Base-by-base conservation (phyloP, 2,797 vertebrate species). In the Toxotes lorentzi region DNA sequence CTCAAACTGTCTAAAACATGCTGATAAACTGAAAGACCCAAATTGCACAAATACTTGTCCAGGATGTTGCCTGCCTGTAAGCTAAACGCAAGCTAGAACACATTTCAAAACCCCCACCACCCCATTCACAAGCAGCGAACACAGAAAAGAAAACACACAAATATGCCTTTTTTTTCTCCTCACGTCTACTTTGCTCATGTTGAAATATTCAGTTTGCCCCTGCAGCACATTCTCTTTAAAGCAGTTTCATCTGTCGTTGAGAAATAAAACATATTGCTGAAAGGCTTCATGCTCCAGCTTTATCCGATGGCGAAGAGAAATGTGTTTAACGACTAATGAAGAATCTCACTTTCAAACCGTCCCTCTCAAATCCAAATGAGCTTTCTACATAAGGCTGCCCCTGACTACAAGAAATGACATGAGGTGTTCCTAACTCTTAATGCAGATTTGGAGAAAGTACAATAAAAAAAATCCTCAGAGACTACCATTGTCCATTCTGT, bases 121-220 rank as follows among this genome's bases (percentile, higher is more conserved):
- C 13, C 21, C 34, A 4, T 11, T 35, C 32, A 59, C 57, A 32
- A 32, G 30, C 17, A 19, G 24, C 1, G 16, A 56, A 32, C 53
- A 59, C 10, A n/a, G 30, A n/a, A 35, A 58, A 34, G 16, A 2
- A 59, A 59, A 58, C 21, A 30, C 32, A 35, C 17, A 32, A 32
- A 17, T 23, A 23, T 23, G 12, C n/a, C 4, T 24, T 51, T 51
- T 24, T 51, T 8, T 41, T 35, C 35, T 54, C 14, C 51, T 54
- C 14, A 54, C 23, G 5, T 8, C 10, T 50, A 23, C 51, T 16
- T 53, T 60, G 7, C 23, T 24, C 14, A 4, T 38, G 41, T 41
- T 62, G 24, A 24, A 62, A 32, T 13, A 67, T 73, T 73, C 13
- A 8, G 23, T 38, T 30, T 66, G 34, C 34, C 19, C 47, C n/a